These are phyloP conservation scores for Lasius fuliginosus DNA, from an alignment of 2,888 invertebrate species.

Conservation along the genomic window DNA sequence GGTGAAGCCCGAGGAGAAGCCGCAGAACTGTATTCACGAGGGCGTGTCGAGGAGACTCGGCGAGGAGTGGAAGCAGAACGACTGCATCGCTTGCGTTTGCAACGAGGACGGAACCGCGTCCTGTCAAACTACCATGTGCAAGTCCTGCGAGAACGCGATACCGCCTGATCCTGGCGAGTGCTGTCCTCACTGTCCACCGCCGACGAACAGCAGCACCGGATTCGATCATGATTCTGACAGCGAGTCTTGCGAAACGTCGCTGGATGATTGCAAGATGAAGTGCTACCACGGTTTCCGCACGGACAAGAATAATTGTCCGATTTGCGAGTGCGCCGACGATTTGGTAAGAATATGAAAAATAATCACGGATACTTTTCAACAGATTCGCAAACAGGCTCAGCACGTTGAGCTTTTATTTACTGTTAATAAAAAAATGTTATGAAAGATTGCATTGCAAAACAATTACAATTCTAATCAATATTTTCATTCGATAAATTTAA, in stretches of 20 bases:
- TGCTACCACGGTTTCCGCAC: slow-evolving; percentile 76
- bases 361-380: neutral
- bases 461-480: neutral
- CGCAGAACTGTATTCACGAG: slow-evolving; percentile 75
- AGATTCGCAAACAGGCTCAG: neutral
- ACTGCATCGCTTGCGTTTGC: slow-evolving; percentile 82
- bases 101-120: slow-evolving; percentile 73
- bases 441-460: slow-evolving; percentile 6
- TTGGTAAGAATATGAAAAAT: slow-evolving; percentile 58
- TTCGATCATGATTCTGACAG: slow-evolving; percentile 48
- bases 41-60: slow-evolving; percentile 76
- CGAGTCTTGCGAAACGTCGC: slow-evolving; percentile 60
- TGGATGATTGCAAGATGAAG: slow-evolving; percentile 74
- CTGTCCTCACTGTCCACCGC: slow-evolving; percentile 79
- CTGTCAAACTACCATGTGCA: slow-evolving; percentile 82
- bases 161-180: slow-evolving; percentile 80
- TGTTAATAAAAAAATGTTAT: neutral
- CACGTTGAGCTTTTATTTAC: neutral
- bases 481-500: slow-evolving; percentile 12
- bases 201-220: slow-evolving; percentile 49
- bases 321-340: slow-evolving; percentile 75
- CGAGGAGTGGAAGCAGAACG: slow-evolving; percentile 73
- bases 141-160: slow-evolving; percentile 79
- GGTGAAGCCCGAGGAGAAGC: slow-evolving; percentile 63
- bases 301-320: slow-evolving; percentile 75